Conservation (phyloP, 2,113 vertebrate genomes). For the Athene noctua region DNA sequence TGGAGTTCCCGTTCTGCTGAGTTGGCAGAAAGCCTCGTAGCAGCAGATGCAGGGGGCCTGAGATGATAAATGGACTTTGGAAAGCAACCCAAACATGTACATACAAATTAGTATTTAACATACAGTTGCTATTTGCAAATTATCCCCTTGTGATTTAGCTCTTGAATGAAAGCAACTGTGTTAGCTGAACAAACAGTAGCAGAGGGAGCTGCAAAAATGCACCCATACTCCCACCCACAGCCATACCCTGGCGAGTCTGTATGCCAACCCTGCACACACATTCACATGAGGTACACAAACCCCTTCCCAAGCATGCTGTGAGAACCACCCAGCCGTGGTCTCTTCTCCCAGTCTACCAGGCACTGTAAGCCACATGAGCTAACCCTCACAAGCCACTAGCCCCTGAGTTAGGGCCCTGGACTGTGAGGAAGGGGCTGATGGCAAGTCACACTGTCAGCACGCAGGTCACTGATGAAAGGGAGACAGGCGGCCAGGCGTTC, state of each 20-base stretch:
- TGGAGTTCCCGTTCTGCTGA: slow-evolving; percentile 45
- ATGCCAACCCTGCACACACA: accelerated
- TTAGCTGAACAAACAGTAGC: slow-evolving; percentile 59
- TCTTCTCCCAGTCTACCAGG: not conserved
- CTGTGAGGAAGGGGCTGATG: not conserved
- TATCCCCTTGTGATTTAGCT: slow-evolving; percentile 46
- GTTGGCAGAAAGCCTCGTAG: slow-evolving; percentile 33
- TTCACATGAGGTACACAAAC: not conserved
- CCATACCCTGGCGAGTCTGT: accelerated
- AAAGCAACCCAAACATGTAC: slow-evolving; percentile 64
- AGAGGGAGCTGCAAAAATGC: not conserved
- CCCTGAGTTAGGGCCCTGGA: not conserved
- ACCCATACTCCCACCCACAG: not conserved
- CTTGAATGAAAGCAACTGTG: slow-evolving; percentile 32
- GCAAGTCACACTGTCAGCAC: not conserved
- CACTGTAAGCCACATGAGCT: not conserved
- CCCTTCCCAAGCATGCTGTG: not conserved
- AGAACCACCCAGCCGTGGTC: not conserved
- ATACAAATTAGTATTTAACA: slow-evolving; percentile 72
- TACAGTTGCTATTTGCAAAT: slow-evolving; percentile 69
- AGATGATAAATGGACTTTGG: slow-evolving; percentile 64
- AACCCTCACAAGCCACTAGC: not conserved
- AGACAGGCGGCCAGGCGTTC: accelerated
- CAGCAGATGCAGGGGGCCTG: slow-evolving; percentile 41
- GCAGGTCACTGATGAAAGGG: not conserved